phyloP scores from a whole-genome alignment of 2,113 vertebrate genomes.

The Gallinago jamesoni region DNA sequence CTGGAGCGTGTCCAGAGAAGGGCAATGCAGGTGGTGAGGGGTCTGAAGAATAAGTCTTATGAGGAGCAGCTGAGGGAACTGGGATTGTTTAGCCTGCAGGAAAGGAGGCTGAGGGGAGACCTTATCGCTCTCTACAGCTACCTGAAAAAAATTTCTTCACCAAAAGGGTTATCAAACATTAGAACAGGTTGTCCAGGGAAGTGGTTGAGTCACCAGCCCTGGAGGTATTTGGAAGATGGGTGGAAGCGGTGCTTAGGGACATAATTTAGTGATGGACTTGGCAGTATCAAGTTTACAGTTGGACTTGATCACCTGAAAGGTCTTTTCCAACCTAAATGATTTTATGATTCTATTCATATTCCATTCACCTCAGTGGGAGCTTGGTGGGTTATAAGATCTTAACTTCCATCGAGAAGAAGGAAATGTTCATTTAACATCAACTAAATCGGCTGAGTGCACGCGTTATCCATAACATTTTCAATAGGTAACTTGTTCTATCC shows the following conservation, averaged over 20 bases:
- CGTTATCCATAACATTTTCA: rapidly evolving
- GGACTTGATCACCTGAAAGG: background rate
- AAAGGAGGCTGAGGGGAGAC: background rate
- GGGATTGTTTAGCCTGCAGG: background rate
- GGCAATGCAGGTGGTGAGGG: background rate
- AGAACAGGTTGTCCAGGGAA: background rate
- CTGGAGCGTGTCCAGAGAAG: background rate
- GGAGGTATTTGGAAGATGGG: background rate
- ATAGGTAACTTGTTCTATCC: background rate
- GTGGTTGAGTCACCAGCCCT: background rate
- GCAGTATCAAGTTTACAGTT: background rate
- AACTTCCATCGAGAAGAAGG: background rate
- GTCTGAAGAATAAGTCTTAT: background rate
- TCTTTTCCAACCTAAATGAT: background rate
- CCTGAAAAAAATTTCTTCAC: background rate
- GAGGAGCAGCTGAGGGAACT: background rate
- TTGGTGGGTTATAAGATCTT: background rate
- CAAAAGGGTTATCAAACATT: background rate
- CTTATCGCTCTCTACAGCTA: background rate
- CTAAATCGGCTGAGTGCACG: rapidly evolving
- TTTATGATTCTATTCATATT: background rate
- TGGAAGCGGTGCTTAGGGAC: background rate
- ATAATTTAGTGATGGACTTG: background rate
- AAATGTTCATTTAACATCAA: background rate
- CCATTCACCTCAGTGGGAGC: background rate